Percentiles rank a stretch among this genome's conserved stretches.
Evolutionary conservation across 2,797 vertebrate species (phyloP).

Genomic region (Neoniphon sammara): DNA sequence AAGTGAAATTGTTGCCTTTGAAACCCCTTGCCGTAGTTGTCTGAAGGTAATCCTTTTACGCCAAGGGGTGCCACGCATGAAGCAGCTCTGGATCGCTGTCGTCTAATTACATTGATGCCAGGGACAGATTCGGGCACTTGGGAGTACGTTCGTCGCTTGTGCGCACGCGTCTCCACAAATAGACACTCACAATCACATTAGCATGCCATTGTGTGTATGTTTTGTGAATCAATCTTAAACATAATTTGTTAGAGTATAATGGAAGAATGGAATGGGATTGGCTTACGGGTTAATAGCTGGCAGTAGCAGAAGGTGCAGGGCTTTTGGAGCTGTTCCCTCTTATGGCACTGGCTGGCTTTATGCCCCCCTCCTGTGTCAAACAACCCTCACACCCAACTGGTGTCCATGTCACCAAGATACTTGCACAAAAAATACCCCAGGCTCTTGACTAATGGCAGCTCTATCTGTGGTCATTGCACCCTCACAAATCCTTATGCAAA

Average conservation of each 20-base stretch:
- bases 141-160: slow-evolving; percentile 4
- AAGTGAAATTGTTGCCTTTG: slow-evolving; percentile 62
- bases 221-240: slow-evolving; percentile 24
- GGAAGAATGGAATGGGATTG: slow-evolving; percentile 16
- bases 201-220: neutral
- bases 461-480: neutral
- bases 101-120: slow-evolving; percentile 62
- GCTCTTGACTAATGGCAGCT: slow-evolving; percentile 12
- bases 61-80: slow-evolving; percentile 39
- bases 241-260: slow-evolving; percentile 33
- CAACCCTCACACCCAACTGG: slow-evolving; percentile 12
- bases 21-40: slow-evolving; percentile 30
- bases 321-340: slow-evolving; percentile 20
- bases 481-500: slow-evolving; percentile 17
- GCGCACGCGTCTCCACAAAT: slow-evolving; percentile 1
- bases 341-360: slow-evolving; percentile 10
- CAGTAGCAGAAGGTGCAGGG: slow-evolving; percentile 24
- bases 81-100: slow-evolving; percentile 45
- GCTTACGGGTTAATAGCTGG: slow-evolving; percentile 15
- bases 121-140: slow-evolving; percentile 36
- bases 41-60: slow-evolving; percentile 59
- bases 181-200: slow-evolving; percentile 1
- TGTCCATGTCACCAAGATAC: slow-evolving; percentile 17
- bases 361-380: slow-evolving; percentile 16
- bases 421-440: slow-evolving; percentile 21